A percentile compares a stretch with the other conserved stretches of the same genome.
phyloP scores from a whole-genome alignment of 2,113 vertebrate species.

The Mionectes macconnelli region DNA sequence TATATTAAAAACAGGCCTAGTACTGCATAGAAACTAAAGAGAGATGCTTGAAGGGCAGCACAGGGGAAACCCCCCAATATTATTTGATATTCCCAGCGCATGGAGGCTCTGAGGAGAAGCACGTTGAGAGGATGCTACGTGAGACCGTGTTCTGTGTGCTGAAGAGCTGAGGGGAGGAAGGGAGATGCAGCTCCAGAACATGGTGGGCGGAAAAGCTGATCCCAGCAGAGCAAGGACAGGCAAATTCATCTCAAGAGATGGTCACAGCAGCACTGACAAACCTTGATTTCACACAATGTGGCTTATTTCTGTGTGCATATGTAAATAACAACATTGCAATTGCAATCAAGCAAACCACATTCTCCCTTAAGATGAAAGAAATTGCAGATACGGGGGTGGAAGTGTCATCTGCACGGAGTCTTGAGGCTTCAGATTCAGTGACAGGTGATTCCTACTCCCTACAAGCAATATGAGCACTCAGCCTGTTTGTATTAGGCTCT shows the following conservation, averaged over 20 bases:
- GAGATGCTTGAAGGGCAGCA: neutral
- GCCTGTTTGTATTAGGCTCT: neutral
- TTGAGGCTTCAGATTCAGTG: neutral
- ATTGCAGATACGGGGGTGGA: neutral
- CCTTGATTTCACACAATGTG: neutral
- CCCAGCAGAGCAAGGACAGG: neutral
- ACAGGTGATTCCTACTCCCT: slow-evolving; percentile 6
- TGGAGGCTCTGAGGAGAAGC: neutral
- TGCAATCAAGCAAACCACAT: neutral
- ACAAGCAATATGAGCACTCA: neutral
- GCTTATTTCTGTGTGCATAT: neutral
- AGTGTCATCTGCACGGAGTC: neutral
- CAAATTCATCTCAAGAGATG: neutral
- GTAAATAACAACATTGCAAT: neutral
- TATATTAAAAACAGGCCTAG: neutral
- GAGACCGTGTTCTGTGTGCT: neutral
- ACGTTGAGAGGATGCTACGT: neutral
- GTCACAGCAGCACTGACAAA: neutral
- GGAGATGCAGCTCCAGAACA: neutral
- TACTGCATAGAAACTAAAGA: neutral
- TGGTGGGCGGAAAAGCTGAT: neutral
- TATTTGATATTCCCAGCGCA: neutral
- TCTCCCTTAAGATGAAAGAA: neutral
- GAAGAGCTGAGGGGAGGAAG: neutral
- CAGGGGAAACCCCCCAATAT: neutral